Percentiles rank a stretch among this genome's conserved stretches.
Conservation (phyloP, 2,797 vertebrate genomes). For the Triplophysa bombifrons region DNA sequence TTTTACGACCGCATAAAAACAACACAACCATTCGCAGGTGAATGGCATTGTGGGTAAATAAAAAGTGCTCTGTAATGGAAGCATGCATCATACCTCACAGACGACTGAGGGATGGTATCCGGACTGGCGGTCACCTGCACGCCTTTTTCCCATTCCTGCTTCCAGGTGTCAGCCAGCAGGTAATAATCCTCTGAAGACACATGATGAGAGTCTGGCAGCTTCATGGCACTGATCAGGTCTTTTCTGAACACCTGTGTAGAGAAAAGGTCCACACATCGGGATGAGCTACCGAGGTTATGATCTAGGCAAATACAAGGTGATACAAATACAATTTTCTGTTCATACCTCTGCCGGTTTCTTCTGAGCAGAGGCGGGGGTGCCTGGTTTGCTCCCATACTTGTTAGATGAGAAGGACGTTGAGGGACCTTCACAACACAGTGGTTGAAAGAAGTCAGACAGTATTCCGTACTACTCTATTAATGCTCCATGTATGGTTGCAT, state of each 20-base stretch:
- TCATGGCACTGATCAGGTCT: slow-evolving; percentile 99
- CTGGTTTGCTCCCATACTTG: slow-evolving; percentile 89
- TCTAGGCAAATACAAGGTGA: not conserved
- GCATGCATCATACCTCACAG: slow-evolving; percentile 82
- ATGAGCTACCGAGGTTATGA: not conserved
- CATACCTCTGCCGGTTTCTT: slow-evolving; percentile 95
- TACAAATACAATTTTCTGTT: not conserved
- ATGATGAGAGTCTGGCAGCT: slow-evolving; percentile 95
- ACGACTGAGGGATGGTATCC: slow-evolving; percentile 88
- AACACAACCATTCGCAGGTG: not conserved
- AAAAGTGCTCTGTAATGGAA: not conserved
- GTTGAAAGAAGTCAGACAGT: slow-evolving; percentile 10
- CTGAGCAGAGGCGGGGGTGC: slow-evolving; percentile 82
- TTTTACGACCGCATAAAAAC: not conserved
- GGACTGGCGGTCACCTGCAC: slow-evolving; percentile 95
- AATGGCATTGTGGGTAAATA: not conserved
- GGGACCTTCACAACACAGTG: slow-evolving; percentile 78
- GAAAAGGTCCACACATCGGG: not conserved
- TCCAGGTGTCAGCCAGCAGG: slow-evolving; percentile 93
- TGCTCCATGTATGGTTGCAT: not conserved
- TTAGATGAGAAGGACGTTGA: slow-evolving; percentile 92
- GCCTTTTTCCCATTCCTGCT: slow-evolving; percentile 98
- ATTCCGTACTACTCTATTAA: not conserved
- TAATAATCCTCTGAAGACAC: slow-evolving; percentile 92
- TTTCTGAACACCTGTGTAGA: slow-evolving; percentile 91